phyloP scores from a whole-genome alignment of 2,797 vertebrate species.

The Nyctalus aviator region DNA sequence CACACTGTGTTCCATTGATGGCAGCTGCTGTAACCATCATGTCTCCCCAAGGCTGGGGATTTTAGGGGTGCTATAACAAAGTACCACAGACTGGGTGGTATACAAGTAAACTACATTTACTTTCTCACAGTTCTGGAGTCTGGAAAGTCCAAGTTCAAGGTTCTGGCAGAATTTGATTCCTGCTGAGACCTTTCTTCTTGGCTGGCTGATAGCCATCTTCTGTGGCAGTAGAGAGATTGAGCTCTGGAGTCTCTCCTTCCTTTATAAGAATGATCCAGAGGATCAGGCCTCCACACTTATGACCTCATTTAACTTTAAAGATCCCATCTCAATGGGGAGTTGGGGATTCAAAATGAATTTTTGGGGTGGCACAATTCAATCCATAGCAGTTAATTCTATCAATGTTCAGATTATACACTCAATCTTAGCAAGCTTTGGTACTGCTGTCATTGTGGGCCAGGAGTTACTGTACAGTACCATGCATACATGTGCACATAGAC shows the following conservation, averaged over 20 bases:
- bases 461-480: not conserved
- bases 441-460: not conserved
- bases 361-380: too few relatives aligned
- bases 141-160: not conserved
- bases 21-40: accelerated
- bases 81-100: not conserved
- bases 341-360: not conserved
- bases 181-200: not conserved
- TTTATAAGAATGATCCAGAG: not conserved
- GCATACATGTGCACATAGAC: not conserved
- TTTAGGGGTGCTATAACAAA: not conserved
- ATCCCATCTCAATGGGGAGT: not conserved
- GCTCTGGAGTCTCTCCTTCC: not conserved
- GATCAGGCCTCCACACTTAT: accelerated
- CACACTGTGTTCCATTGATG: not conserved
- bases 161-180: too few relatives aligned
- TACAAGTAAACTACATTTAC: not conserved
- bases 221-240: not conserved
- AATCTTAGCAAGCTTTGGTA: not conserved
- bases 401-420: not conserved
- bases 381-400: accelerated
- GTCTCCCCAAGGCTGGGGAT: accelerated
- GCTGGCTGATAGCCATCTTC: too few relatives aligned
- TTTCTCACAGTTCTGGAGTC: not conserved
- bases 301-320: not conserved